Evolutionary conservation across 2,113 vertebrate species (phyloP).

Genomic region (Megaceryle maxima): DNA sequence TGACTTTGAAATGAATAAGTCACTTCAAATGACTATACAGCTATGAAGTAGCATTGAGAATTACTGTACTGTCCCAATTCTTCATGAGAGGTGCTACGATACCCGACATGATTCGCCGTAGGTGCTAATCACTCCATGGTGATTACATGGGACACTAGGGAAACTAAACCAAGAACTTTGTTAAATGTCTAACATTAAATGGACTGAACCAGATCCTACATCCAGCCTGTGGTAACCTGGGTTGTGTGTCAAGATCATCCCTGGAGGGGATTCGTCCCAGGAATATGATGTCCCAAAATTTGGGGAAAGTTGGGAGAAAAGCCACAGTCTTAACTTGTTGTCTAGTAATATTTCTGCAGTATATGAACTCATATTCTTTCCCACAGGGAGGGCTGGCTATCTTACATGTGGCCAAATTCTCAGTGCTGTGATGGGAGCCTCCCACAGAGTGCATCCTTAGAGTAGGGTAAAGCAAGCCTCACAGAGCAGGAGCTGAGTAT

Average conservation of each 20-base stretch:
- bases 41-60: neutral
- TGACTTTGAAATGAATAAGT: neutral
- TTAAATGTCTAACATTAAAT: neutral
- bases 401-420: neutral
- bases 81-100: fast-evolving
- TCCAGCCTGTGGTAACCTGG: neutral
- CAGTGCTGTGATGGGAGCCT: neutral
- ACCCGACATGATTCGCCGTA: neutral
- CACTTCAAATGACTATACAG: neutral
- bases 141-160: neutral
- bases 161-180: neutral
- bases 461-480: neutral
- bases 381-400: fast-evolving
- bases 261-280: neutral
- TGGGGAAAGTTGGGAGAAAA: neutral
- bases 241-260: neutral
- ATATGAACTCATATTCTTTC: neutral
- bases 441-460: neutral
- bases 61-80: neutral
- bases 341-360: neutral
- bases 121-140: neutral
- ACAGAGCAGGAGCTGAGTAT: neutral
- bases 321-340: neutral
- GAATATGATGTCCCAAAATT: neutral
- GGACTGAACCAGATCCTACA: neutral